Conservation (phyloP, 2,113 vertebrate genomes). For the Etheostoma spectabile region DNA sequence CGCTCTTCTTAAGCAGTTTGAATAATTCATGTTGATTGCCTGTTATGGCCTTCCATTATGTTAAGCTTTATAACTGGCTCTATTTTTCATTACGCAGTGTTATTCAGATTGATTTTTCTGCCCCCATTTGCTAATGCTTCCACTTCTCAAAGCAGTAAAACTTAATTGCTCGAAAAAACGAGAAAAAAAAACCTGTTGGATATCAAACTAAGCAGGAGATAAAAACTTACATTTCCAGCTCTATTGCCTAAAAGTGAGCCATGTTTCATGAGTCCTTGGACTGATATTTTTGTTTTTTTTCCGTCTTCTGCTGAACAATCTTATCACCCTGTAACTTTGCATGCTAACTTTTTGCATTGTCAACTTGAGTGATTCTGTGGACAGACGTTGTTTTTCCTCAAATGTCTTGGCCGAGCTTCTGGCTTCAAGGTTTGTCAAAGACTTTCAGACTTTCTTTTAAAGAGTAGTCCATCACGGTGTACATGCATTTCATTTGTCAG, state of each 20-base stretch:
- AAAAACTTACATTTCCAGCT: slow-evolving; percentile 35
- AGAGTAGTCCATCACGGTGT: not conserved
- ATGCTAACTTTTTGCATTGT: too few species aligned
- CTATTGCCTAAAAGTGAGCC: slow-evolving; percentile 16
- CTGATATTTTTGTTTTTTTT: not conserved
- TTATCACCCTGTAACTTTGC: too few species aligned
- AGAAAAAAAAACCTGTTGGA: not conserved
- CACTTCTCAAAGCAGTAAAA: slow-evolving; percentile 30
- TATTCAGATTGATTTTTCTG: slow-evolving; percentile 58
- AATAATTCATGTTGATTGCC: slow-evolving; percentile 58
- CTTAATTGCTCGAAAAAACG: slow-evolving; percentile 22
- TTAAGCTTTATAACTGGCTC: slow-evolving; percentile 41
- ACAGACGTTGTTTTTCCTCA: not conserved
- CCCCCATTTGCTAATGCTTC: slow-evolving; percentile 55
- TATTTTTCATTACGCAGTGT: slow-evolving; percentile 39
- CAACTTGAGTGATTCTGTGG: not conserved
- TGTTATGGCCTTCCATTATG: slow-evolving; percentile 60
- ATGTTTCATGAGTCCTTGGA: slow-evolving; percentile 15
- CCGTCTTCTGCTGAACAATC: not conserved
- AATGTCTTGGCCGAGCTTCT: not conserved
- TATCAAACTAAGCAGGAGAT: not conserved
- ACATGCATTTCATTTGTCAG: not conserved
- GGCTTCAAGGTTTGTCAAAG: not conserved
- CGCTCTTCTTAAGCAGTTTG: slow-evolving; percentile 28
- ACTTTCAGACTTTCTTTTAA: not conserved